Percentiles rank a stretch among this genome's conserved stretches.
Evolutionary conservation across 2,113 vertebrate genomes (phyloP).

Genomic region (Aptenodytes forsteri): DNA sequence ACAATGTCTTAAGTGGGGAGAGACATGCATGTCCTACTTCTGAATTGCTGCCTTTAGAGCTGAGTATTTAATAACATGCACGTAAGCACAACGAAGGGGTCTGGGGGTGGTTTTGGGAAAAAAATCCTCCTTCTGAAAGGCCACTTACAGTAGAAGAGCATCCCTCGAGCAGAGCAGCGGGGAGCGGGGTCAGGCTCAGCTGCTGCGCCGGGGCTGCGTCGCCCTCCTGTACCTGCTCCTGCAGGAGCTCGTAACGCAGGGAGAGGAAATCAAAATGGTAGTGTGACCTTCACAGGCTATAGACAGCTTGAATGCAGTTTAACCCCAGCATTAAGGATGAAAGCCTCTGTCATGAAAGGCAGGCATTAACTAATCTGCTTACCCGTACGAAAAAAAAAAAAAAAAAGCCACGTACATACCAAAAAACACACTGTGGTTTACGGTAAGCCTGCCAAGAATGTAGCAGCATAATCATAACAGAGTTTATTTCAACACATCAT

Average conservation of each 20-base stretch:
- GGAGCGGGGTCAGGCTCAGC: background rate
- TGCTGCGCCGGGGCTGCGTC: rapidly evolving
- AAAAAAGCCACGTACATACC: conserved; percentile 5
- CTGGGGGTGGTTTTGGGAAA: background rate
- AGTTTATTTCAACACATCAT: conserved; percentile 28
- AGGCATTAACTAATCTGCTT: conserved; percentile 48
- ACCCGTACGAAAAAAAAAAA: background rate
- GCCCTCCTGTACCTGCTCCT: rapidly evolving
- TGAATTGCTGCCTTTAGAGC: background rate
- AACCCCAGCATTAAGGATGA: conserved; percentile 45
- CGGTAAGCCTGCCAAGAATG: background rate
- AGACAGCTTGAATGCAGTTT: conserved; percentile 20
- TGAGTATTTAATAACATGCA: background rate
- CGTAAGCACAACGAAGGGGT: background rate
- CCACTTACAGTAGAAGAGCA: background rate
- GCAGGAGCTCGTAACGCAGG: background rate
- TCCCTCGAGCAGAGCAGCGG: background rate
- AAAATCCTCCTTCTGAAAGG: background rate
- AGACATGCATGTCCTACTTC: background rate
- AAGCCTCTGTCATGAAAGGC: conserved; percentile 20
- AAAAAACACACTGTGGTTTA: conserved; percentile 26
- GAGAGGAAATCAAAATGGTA: conserved; percentile 52
- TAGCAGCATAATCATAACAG: background rate
- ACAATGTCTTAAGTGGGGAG: background rate
- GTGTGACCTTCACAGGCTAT: conserved; percentile 31